A percentile compares a stretch with the other conserved stretches of the same genome.
These are phyloP conservation scores for Ovis aries DNA, from an alignment of 2,113 vertebrate genomes.

Conservation along the genomic window DNA sequence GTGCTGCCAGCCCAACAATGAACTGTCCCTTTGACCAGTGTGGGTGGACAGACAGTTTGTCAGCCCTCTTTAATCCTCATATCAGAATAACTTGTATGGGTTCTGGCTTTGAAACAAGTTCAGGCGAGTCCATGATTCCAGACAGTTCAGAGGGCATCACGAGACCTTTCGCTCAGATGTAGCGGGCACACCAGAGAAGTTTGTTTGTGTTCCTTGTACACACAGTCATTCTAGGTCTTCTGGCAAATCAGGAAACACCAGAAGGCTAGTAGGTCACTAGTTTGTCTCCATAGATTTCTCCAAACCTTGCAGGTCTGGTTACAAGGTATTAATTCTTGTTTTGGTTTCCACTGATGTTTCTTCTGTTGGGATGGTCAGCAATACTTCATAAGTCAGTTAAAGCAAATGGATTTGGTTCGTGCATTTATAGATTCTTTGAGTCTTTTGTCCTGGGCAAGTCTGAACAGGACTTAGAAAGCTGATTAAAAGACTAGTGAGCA, in stretches of 20 bases:
- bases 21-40: background rate
- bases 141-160: background rate
- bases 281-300: background rate
- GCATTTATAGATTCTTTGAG: background rate
- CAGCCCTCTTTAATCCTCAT: background rate
- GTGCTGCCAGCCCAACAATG: background rate
- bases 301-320: background rate
- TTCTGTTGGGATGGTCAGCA: background rate
- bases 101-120: background rate
- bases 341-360: background rate
- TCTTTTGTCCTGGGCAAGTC: conserved; percentile 7
- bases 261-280: background rate
- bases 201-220: background rate
- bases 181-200: background rate
- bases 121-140: background rate
- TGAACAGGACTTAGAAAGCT: background rate
- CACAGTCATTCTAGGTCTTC: background rate
- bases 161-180: background rate
- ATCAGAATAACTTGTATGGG: background rate
- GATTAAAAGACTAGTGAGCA: conserved; percentile 29
- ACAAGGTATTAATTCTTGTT: background rate
- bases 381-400: background rate
- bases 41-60: background rate
- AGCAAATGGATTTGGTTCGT: background rate
- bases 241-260: background rate